Base-by-base conservation (phyloP, 2,113 vertebrate genomes). In the Zootoca vivipara region DNA sequence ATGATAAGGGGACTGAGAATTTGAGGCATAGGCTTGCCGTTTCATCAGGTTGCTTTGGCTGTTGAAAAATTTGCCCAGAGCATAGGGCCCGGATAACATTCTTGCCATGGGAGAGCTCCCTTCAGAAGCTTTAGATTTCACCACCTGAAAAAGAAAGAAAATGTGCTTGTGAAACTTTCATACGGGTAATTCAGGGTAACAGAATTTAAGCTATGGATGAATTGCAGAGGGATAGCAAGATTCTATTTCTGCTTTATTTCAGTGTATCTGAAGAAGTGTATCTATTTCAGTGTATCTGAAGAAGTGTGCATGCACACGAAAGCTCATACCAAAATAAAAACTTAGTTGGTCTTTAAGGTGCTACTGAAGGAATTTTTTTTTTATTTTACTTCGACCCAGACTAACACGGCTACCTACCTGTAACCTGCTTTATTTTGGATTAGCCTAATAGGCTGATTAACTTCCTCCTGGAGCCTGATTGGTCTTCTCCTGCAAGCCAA, bases 141-240 rank as follows among this genome's bases (percentile, higher is more conserved):
- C 98, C 94, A 99, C 98, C 98, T 99, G 95, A 87, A 96, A 95
- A 94, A 90, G 86, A 93, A 96, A 35, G 89, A 86, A 86, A 92
- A 52, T 52, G 46, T 81, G 88, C 52, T 89, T 91, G 86, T 92
- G 86, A 93, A 82, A 81, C 38, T 58, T 93, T 93, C 84, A 73
- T 90, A 77, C 81, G 24, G 72, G 69, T 80, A 89, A 89, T 91
- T 90, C 86, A 58, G 78, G 64, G 40, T 87, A 86, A 35, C n/a
- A 33, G 13, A 28, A 28, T 83, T 78, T 72, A 77, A 92, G 93
- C 69, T 91, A 75, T 62, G 85, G 40, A 79, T 65, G 38, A 26
- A 87, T 85, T 87, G 89, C 72, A 62, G 65, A 85, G 42, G 64
- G 78, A 46, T 73, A 1, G 18, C 12, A 74, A 75, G 75, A 7